These are phyloP conservation scores for Oryzias melastigma DNA, from an alignment of 2,113 vertebrate species.

Conservation along the genomic window DNA sequence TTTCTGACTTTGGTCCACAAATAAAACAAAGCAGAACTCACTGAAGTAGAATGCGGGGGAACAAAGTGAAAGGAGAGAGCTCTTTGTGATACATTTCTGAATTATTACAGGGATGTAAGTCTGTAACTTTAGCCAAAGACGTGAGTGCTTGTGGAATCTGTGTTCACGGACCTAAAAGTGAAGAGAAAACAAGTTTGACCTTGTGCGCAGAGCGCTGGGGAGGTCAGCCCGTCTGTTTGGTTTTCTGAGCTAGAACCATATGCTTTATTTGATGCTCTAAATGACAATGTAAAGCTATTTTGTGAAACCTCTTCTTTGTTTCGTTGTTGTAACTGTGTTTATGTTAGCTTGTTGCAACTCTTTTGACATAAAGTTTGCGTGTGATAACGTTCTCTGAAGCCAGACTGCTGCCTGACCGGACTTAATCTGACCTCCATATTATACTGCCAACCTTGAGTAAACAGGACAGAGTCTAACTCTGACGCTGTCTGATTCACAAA, in stretches of 20 bases:
- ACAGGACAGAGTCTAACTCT: slow-evolving; percentile 48
- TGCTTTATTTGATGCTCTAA: slow-evolving; percentile 63
- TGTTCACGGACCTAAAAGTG: slow-evolving; percentile 73
- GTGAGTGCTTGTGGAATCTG: slow-evolving; percentile 66
- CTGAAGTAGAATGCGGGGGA: slow-evolving; percentile 61
- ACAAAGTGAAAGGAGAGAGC: slow-evolving; percentile 43
- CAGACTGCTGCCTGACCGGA: slow-evolving; percentile 14
- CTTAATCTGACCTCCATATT: slow-evolving; percentile 29
- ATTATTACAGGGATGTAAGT: slow-evolving; percentile 73
- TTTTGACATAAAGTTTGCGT: slow-evolving; percentile 9
- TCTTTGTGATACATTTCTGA: slow-evolving; percentile 68
- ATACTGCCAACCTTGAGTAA: slow-evolving; percentile 26
- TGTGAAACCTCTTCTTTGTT: slow-evolving; percentile 16
- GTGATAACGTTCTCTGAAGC: slow-evolving; percentile 25
- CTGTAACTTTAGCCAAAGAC: slow-evolving; percentile 68
- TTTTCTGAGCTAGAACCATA: slow-evolving; percentile 58
- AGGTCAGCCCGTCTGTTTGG: slow-evolving; percentile 70
- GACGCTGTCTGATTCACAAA: slow-evolving; percentile 60
- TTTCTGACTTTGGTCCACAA: slow-evolving; percentile 74
- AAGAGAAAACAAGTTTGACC: slow-evolving; percentile 73
- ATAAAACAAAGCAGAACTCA: slow-evolving; percentile 67
- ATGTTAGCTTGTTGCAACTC: neutral
- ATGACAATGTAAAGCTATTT: slow-evolving; percentile 56
- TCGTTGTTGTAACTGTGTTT: slow-evolving; percentile 19
- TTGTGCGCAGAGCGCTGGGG: slow-evolving; percentile 55